Evolutionary conservation across 2,797 vertebrate species (phyloP).

Genomic region (Fundulus diaphanus): DNA sequence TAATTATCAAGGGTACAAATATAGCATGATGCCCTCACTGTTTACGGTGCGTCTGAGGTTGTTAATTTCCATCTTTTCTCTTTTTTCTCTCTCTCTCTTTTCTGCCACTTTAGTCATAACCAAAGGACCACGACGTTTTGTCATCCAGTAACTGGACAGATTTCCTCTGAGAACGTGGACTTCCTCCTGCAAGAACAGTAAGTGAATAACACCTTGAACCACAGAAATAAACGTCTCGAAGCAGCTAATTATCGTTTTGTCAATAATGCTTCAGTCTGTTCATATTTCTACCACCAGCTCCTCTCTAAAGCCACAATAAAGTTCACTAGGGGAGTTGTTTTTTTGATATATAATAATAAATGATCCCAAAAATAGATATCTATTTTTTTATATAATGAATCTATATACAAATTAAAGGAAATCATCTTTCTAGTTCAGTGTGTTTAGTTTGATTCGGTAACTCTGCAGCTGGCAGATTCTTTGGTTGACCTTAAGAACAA

Average conservation of each 20-base stretch:
- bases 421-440: background rate
- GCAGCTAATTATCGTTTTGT: background rate
- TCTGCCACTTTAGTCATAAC: slow-evolving; percentile 86
- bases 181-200: slow-evolving; percentile 91
- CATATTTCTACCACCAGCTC: background rate
- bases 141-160: slow-evolving; percentile 91
- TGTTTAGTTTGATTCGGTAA: background rate
- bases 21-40: slow-evolving; percentile 37
- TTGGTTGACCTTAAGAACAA: slow-evolving; percentile 21
- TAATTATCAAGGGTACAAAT: slow-evolving; percentile 27
- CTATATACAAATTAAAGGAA: background rate
- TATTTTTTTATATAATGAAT: too few relatives aligned
- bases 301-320: background rate
- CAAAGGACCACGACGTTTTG: slow-evolving; percentile 89
- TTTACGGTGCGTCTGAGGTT: slow-evolving; percentile 15
- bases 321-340: background rate
- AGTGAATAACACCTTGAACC: slow-evolving; percentile 68
- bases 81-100: slow-evolving; percentile 34
- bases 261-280: background rate
- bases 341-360: background rate
- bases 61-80: slow-evolving; percentile 60
- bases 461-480: background rate
- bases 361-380: too few relatives aligned
- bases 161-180: slow-evolving; percentile 91
- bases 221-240: background rate